phyloP scores from a whole-genome alignment of 2,888 invertebrate genomes.

The Drosophila mercatorum region DNA sequence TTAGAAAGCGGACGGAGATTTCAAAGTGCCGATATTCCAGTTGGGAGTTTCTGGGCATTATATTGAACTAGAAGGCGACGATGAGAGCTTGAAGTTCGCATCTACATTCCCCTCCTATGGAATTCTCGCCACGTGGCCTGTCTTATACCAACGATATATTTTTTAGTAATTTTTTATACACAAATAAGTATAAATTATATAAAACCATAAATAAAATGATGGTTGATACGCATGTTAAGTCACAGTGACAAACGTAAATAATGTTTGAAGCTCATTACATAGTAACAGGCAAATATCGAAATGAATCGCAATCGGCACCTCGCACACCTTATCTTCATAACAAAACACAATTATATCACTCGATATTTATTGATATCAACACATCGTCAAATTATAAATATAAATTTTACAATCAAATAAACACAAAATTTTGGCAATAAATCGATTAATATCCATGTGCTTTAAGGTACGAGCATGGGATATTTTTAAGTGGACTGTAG shows the following conservation, averaged over 20 bases:
- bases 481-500: too few species aligned
- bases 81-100: slow-evolving; percentile 84
- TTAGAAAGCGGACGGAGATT: slow-evolving; percentile 56
- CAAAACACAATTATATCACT: background rate
- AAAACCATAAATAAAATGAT: background rate
- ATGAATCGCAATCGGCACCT: background rate
- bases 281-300: background rate
- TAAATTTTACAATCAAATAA: background rate
- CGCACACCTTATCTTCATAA: background rate
- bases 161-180: background rate
- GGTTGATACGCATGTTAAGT: too few species aligned
- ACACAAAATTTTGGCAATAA: background rate
- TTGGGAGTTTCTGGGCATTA: slow-evolving; percentile 85
- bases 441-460: background rate
- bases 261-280: background rate
- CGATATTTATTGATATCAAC: background rate
- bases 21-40: slow-evolving; percentile 77
- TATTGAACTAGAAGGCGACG: slow-evolving; percentile 83
- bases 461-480: background rate
- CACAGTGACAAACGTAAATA: background rate
- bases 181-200: background rate
- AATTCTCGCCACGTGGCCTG: slow-evolving; percentile 84
- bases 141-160: slow-evolving; percentile 83
- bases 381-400: background rate
- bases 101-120: slow-evolving; percentile 84